These are phyloP conservation scores for Scomber scombrus DNA, from an alignment of 2,113 vertebrate species.

Conservation along the genomic window DNA sequence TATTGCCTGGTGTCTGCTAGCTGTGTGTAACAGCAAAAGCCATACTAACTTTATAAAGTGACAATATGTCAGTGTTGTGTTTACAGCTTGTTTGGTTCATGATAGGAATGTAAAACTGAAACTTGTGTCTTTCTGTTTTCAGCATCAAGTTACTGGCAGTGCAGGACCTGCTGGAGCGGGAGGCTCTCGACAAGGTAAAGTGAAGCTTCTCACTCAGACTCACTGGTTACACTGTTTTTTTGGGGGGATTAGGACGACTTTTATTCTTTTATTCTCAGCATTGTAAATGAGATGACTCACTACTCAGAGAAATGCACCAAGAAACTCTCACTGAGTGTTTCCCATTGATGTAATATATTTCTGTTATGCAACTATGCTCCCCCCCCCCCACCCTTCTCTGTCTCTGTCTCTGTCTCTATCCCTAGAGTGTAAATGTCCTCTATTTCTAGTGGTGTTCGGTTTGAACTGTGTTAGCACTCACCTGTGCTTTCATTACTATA, in stretches of 20 bases:
- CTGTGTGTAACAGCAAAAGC: no score
- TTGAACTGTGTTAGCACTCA: slow-evolving; percentile 37
- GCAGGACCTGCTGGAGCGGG: slow-evolving; percentile 93
- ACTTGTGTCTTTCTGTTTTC: slow-evolving; percentile 53
- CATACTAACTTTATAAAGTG: no score
- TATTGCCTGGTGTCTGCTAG: no score
- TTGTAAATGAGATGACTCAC: slow-evolving; percentile 28
- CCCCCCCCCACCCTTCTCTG: not conserved
- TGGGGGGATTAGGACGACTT: not conserved
- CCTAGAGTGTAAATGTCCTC: slow-evolving; percentile 11
- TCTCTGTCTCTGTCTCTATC: not conserved
- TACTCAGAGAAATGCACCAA: not conserved
- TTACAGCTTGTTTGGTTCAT: no score
- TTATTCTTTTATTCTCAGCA: slow-evolving; percentile 6
- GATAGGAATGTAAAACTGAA: not conserved
- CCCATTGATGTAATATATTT: slow-evolving; percentile 18
- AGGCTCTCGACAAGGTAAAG: slow-evolving; percentile 95
- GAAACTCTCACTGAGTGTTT: slow-evolving; percentile 10
- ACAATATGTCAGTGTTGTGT: no score
- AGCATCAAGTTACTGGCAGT: slow-evolving; percentile 97
- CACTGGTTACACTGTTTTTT: not conserved
- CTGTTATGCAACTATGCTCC: slow-evolving; percentile 8
- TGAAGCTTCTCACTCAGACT: not conserved
- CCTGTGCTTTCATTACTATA: slow-evolving; percentile 48
- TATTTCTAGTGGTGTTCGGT: slow-evolving; percentile 40